These are phyloP conservation scores for Bujurquina vittata DNA, from an alignment of 2,113 vertebrate species.

Conservation along the genomic window DNA sequence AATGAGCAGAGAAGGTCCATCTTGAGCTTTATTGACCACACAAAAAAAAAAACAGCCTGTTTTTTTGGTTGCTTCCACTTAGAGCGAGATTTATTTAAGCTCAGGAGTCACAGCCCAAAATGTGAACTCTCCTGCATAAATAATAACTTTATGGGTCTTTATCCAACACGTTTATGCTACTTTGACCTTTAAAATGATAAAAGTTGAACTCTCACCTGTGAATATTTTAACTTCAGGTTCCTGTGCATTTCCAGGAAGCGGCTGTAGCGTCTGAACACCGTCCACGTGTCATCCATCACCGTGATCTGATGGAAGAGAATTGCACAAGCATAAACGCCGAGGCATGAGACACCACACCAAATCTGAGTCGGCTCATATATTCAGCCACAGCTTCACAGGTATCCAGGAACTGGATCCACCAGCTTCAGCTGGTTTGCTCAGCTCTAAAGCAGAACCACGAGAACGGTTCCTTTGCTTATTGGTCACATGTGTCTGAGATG, in stretches of 20 bases:
- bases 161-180: not conserved
- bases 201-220: constrained; percentile 66
- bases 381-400: not conserved
- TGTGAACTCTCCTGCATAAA: not conserved
- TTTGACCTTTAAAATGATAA: rapidly evolving
- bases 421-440: no score
- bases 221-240: constrained; percentile 76
- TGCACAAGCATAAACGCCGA: not conserved
- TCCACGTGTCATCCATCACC: constrained; percentile 78
- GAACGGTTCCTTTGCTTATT: no score
- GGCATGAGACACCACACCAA: not conserved
- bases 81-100: not conserved
- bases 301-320: constrained; percentile 54
- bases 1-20: no score
- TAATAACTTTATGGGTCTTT: not conserved
- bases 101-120: not conserved
- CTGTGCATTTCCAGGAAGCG: constrained; percentile 83
- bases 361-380: rapidly evolving
- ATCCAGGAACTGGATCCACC: not conserved
- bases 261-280: constrained; percentile 81
- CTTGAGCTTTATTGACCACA: no score
- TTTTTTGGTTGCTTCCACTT: not conserved
- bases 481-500: no score
- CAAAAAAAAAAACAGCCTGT: no score
- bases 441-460: no score